phyloP scores from a whole-genome alignment of 1,140 invertebrate species.

The Drosophila nigrodunni region DNA sequence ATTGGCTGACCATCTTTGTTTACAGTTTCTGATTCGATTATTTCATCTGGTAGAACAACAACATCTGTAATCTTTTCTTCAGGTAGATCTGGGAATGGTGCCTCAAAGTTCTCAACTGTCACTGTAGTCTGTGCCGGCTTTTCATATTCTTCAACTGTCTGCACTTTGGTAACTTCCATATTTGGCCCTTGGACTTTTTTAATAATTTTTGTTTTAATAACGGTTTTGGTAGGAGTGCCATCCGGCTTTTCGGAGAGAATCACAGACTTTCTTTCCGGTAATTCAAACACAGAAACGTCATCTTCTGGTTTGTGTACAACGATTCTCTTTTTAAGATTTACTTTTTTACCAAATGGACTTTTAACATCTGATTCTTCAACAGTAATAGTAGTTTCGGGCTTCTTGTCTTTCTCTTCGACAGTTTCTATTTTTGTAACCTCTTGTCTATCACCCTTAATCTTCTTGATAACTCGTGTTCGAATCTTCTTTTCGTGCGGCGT shows the following conservation, averaged over 20 bases:
- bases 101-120: conserved; percentile 71
- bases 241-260: conserved; percentile 79
- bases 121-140: conserved; percentile 83
- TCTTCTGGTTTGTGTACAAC: conserved; percentile 68
- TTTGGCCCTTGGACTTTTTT: conserved; percentile 82
- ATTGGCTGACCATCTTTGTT: conserved; percentile 37
- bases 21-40: conserved; percentile 36
- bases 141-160: conserved; percentile 85
- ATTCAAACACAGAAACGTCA: conserved; percentile 63
- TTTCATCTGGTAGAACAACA: conserved; percentile 64
- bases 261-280: conserved; percentile 75
- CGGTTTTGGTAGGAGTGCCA: conserved; percentile 83
- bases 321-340: conserved; percentile 62
- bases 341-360: conserved; percentile 42
- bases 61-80: conserved; percentile 76
- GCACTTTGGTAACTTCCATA: conserved; percentile 85
- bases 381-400: conserved; percentile 78
- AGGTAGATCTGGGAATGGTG: conserved; percentile 69
- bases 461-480: conserved; percentile 80
- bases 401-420: conserved; percentile 84
- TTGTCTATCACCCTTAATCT: conserved; percentile 81
- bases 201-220: conserved; percentile 85
- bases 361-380: conserved; percentile 62
- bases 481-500: conserved; percentile 59
- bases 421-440: conserved; percentile 84